Evolutionary conservation across 2,888 invertebrate genomes (phyloP).

Genomic region (Volucella inanis): DNA sequence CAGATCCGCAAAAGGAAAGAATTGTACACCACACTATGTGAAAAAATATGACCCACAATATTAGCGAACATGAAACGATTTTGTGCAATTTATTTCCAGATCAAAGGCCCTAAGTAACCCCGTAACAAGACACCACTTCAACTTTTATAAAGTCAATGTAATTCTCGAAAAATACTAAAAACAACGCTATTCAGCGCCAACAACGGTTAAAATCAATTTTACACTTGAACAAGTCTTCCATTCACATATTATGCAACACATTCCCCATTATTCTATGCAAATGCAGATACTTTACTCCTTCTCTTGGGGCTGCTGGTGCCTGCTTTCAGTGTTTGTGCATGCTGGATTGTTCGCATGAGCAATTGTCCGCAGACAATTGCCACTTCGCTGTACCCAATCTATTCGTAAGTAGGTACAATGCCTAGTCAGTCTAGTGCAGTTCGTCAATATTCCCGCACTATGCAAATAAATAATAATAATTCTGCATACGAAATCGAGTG

Average conservation of each 20-base stretch:
- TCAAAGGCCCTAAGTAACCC: too few species aligned
- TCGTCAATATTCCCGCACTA: slow-evolving; percentile 12
- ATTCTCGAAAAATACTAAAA: slow-evolving; percentile 1
- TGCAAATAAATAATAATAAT: slow-evolving; percentile 25
- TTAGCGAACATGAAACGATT: too few species aligned
- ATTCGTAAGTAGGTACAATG: not conserved
- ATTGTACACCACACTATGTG: too few species aligned
- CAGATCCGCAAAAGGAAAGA: too few species aligned
- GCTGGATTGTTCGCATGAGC: slow-evolving; percentile 21
- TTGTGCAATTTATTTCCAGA: too few species aligned
- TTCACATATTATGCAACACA: slow-evolving; percentile 56
- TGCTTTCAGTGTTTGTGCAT: slow-evolving; percentile 9
- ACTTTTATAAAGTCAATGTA: slow-evolving; percentile 15
- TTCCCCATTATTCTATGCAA: slow-evolving; percentile 60
- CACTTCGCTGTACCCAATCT: slow-evolving; percentile 24
- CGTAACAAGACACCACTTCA: too few species aligned
- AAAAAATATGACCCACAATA: too few species aligned
- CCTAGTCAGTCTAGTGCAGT: slow-evolving; percentile 16
- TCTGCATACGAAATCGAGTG: slow-evolving; percentile 41
- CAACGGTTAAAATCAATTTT: slow-evolving; percentile 57
- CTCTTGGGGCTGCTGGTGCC: too few species aligned
- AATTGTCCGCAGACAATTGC: slow-evolving; percentile 61
- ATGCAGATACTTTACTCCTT: slow-evolving; percentile 28
- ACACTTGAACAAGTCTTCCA: slow-evolving; percentile 51
- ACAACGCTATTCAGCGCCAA: slow-evolving; percentile 24